Base-by-base conservation (phyloP, 1,140 invertebrate species). In the Hyphantria cunea region DNA sequence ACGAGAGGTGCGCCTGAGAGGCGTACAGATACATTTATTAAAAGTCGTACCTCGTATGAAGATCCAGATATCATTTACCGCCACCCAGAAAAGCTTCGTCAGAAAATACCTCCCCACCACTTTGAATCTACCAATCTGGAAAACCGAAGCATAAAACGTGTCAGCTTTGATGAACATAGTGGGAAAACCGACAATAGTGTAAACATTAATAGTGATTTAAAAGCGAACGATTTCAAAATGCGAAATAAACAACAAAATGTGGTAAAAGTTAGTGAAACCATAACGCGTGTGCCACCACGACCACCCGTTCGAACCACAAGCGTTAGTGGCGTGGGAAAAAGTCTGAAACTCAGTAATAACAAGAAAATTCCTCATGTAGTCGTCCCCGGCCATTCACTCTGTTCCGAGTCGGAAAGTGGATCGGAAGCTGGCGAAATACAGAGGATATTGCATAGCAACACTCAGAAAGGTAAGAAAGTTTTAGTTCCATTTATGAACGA, bases 391-490 rank as follows among this genome's bases (percentile, higher is more conserved):
- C 64, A 74, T 44, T 79, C 73, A 39, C n/a, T 82, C 47, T 84
- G 74, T 53, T 92, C 91, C 6, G 92, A 92, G 68, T 93, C 92
- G 55, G 93, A 94, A 73, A 93, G 93, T 65, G 93, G 93, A n/a
- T 94, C 93, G 7, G 93, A 94, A 74, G 93, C 92, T 41, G 92
- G 92, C 5, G 93, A 95, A 79, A 92, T 94, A 44, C 93, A 93
- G 51, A 86, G 92, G 65, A 94, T 94, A 60, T 84, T 94, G 83
- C 92, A 92, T 15, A 91, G 80, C 58, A 91, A 86, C 50, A 68
- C 78, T 5, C 60, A 47, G 32, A 86, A 81, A 78, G 87, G 86
- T 89, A 78, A 78, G 81, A 39, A 25, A 10, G 7, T 39, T 34
- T 34, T 7, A 39, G 17, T 25, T 25, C 17, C 17, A 25, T 25